Conservation (phyloP, 2,888 invertebrate species). For the Seira ritae region DNA sequence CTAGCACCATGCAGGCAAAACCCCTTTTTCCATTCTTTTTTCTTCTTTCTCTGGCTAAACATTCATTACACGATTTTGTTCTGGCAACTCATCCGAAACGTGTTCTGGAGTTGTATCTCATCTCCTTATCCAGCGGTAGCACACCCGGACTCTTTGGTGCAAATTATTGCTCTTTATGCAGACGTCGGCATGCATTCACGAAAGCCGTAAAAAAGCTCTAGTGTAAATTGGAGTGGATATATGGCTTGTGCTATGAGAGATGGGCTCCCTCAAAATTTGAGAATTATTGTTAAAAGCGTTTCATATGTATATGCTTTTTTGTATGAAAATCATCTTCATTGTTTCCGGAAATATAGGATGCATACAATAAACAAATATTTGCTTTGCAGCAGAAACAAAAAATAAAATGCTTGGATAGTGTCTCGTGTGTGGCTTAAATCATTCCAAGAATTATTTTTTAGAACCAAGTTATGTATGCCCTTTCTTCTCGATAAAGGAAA, state of each 20-base stretch:
- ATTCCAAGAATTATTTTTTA: slow-evolving; percentile 7
- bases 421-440: slow-evolving; percentile 37
- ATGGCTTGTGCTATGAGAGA: not conserved
- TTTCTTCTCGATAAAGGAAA: too few relatives aligned
- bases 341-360: not conserved
- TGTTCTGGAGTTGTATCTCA: not conserved
- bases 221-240: not conserved
- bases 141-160: slow-evolving; percentile 4
- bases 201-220: not conserved
- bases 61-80: slow-evolving; percentile 46
- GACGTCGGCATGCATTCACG: not conserved
- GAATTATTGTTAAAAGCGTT: not conserved
- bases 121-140: not conserved
- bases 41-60: slow-evolving; percentile 27
- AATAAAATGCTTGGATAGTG: slow-evolving; percentile 16
- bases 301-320: slow-evolving; percentile 11
- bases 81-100: slow-evolving; percentile 46
- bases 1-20: not conserved
- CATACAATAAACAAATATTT: not conserved
- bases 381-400: slow-evolving; percentile 3
- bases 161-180: slow-evolving; percentile 28
- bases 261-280: not conserved
- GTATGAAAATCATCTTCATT: slow-evolving; percentile 31
- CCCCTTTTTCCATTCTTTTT: not conserved
- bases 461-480: not conserved